Conservation (phyloP, 2,797 vertebrate species). For the Acrossocheilus fasciatus region DNA sequence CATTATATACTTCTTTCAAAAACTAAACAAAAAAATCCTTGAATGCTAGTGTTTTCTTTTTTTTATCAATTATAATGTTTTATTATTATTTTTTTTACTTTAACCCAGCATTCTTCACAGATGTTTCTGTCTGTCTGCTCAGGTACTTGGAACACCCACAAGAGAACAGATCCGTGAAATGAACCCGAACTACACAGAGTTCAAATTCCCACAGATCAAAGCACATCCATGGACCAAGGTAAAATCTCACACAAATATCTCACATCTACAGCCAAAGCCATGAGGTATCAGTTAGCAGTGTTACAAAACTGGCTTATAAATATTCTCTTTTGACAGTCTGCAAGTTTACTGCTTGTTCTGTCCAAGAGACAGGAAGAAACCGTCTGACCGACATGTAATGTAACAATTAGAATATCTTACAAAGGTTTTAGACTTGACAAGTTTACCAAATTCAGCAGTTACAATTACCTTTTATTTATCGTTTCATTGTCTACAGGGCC, state of each 20-base stretch:
- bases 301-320: background rate
- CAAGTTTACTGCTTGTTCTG: conserved; percentile 4
- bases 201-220: conserved; percentile 90
- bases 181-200: conserved; percentile 93
- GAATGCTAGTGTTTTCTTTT: background rate
- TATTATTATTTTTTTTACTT: background rate
- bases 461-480: background rate
- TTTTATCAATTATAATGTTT: too few relatives aligned
- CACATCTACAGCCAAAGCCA: background rate
- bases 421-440: background rate
- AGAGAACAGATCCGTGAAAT: conserved; percentile 93
- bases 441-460: background rate
- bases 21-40: background rate
- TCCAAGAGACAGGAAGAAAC: background rate
- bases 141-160: conserved; percentile 81
- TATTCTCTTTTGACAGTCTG: background rate
- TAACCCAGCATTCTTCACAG: background rate
- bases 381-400: background rate
- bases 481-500: background rate
- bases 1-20: background rate
- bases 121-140: conserved; percentile 7
- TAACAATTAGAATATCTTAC: background rate
- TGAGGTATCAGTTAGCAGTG: background rate
- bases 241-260: conserved; percentile 14
- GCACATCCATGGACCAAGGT: conserved; percentile 69